Base-by-base conservation (phyloP, 1,140 invertebrate species). In the Amyelois transitella region DNA sequence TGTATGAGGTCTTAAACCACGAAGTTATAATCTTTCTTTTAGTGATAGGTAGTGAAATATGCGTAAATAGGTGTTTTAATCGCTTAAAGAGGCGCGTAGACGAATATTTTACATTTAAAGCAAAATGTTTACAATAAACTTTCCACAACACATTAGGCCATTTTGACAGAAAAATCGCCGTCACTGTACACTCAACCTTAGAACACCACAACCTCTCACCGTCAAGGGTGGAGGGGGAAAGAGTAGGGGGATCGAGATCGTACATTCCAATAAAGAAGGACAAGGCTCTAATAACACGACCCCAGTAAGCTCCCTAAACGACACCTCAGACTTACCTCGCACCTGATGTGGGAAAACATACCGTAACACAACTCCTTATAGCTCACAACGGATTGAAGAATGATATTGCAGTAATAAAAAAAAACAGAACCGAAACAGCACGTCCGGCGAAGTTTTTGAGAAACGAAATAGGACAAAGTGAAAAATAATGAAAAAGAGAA, bases 261-360 rank as follows among this genome's bases (percentile, higher is more conserved):
- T 68, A 72, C 69, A 72, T 72, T 69, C 72, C 72, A 75, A 75
- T 75, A 75, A 75, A 72, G 72, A 70, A 75, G 59, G 72, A 72
- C 72, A 75, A 72, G 66, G 59, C 66, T 68, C 71, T 70, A 72
- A 75, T 75, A 75, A 72, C 69, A 61, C 61, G 69, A 69, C 72
- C 69, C 66, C 28, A 69, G 66, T 72, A 75, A 75, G 69, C 69
- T 69, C 66, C 69, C 64, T 63, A 64, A 69, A 75, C 68, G 69
- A 69, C 69, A 75, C 69, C 72, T 72, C 66, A 72, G 58, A 67
- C 61, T 59, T 64, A 53, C 57, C n/a, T 49, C 25, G 0, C 24
- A 17, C 10, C 38, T n/a, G 12, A 7, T 18, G 22, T 6, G 21
- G 18, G 1, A 67, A 62, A 62, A 58, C 12, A 20, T 21, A 62